phyloP scores from a whole-genome alignment of 1,140 invertebrate species.

The Globodera rostochiensis region DNA sequence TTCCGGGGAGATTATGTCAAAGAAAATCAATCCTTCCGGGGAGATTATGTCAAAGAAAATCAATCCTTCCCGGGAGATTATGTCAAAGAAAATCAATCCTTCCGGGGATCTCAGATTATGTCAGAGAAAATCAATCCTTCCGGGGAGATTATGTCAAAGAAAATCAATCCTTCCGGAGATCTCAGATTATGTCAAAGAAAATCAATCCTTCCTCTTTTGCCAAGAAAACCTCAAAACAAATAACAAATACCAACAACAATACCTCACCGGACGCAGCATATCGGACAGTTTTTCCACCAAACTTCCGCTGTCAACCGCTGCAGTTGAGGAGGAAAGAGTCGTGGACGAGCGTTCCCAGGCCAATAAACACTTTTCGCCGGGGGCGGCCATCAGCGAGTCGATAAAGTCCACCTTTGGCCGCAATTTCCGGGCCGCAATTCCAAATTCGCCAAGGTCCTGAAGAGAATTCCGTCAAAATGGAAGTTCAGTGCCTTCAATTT shows the following conservation, averaged over 20 bases:
- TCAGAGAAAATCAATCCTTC: too few relatives aligned
- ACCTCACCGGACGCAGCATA: conserved; percentile 49
- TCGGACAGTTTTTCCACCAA: conserved; percentile 30
- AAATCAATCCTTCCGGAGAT: too few relatives aligned
- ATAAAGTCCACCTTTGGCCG: conserved; percentile 78
- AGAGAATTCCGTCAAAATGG: not conserved
- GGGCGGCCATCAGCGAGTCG: conserved; percentile 41
- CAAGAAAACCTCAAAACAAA: not conserved
- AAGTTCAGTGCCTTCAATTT: conserved; percentile 16
- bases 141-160: too few relatives aligned
- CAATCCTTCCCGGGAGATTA: too few relatives aligned
- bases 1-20: too few relatives aligned
- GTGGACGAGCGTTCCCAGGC: conserved; percentile 58
- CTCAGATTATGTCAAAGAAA: too few relatives aligned
- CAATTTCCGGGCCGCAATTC: conserved; percentile 85
- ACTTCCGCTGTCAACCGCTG: conserved; percentile 10
- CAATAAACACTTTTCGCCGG: conserved; percentile 30
- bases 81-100: too few relatives aligned
- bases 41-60: too few relatives aligned
- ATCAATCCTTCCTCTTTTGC: too few relatives aligned
- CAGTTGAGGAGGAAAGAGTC: conserved; percentile 26
- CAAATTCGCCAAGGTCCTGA: conserved; percentile 85
- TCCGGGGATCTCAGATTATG: too few relatives aligned
- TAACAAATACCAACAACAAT: conserved; percentile 20
- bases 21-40: too few relatives aligned